phyloP scores from a whole-genome alignment of 2,888 invertebrate species.

The Heteromyza rotundicornis region DNA sequence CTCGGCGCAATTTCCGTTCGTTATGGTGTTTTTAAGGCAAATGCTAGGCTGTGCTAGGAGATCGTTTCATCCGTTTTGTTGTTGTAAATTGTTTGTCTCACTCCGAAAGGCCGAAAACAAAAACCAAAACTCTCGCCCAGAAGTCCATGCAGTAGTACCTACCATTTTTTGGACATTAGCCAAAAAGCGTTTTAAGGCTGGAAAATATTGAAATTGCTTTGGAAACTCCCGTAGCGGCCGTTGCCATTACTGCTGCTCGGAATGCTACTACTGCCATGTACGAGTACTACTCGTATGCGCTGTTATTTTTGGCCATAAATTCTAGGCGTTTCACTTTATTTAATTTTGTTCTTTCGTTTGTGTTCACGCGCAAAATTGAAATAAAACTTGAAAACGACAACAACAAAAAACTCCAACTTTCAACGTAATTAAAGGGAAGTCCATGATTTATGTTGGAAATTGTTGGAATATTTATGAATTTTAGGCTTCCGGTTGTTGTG shows the following conservation, averaged over 20 bases:
- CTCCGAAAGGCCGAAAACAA: background rate
- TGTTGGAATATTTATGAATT: slow-evolving; percentile 9
- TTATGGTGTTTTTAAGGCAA: slow-evolving; percentile 5
- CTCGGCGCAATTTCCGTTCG: slow-evolving; percentile 22
- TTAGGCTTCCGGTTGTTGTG: background rate
- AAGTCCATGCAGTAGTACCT: slow-evolving; percentile 6
- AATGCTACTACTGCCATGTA: background rate
- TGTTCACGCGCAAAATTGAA: too few relatives aligned
- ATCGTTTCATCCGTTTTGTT: too few relatives aligned
- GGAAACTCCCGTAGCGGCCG: background rate
- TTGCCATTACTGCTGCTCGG: background rate
- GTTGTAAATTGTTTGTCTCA: slow-evolving; percentile 13
- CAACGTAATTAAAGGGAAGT: slow-evolving; percentile 27
- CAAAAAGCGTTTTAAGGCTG: slow-evolving; percentile 19
- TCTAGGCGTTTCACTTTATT: too few relatives aligned
- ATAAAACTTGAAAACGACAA: too few relatives aligned
- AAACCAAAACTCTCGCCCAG: background rate
- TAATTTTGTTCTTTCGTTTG: too few relatives aligned
- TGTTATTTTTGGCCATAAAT: too few relatives aligned
- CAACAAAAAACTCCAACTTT: slow-evolving; percentile 22
- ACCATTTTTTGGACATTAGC: slow-evolving; percentile 19
- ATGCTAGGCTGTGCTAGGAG: slow-evolving; percentile 16
- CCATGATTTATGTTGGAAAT: slow-evolving; percentile 22
- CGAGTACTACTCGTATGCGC: too few relatives aligned
- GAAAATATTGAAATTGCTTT: background rate